phyloP scores from a whole-genome alignment of 2,888 invertebrate genomes.

The Rhingia campestris region DNA sequence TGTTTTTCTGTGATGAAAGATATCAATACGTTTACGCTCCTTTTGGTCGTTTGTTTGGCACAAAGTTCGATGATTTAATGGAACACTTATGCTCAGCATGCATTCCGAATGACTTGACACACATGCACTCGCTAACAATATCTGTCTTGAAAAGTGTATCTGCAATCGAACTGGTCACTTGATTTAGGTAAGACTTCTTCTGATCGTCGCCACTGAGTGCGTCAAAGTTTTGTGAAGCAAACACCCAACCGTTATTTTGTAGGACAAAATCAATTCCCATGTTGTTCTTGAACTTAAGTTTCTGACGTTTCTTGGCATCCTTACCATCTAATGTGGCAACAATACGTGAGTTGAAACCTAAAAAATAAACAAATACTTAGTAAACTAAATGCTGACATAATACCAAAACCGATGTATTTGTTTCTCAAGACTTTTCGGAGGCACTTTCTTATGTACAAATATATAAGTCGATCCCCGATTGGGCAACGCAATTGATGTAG shows the following conservation, averaged over 20 bases:
- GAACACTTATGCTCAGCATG: constrained; percentile 80
- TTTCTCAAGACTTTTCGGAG: too few relatives aligned
- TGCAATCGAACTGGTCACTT: constrained; percentile 80
- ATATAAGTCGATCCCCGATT: too few relatives aligned
- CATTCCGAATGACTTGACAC: constrained; percentile 77
- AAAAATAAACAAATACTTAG: background rate
- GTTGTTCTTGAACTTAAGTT: constrained; percentile 84
- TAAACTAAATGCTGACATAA: background rate
- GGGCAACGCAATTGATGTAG: too few relatives aligned
- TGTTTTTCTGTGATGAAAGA: too few relatives aligned
- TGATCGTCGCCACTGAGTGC: constrained; percentile 77
- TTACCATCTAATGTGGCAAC: constrained; percentile 87
- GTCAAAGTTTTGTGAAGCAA: constrained; percentile 80
- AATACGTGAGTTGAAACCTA: constrained; percentile 86
- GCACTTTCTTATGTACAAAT: too few relatives aligned
- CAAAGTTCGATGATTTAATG: constrained; percentile 79
- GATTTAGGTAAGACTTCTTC: constrained; percentile 78
- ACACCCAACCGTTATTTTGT: constrained; percentile 81
- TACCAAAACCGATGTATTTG: too few relatives aligned
- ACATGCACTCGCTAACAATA: constrained; percentile 79
- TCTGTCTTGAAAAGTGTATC: constrained; percentile 82
- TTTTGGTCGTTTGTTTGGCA: constrained; percentile 79
- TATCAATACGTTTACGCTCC: constrained; percentile 46
- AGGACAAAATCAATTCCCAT: constrained; percentile 88
- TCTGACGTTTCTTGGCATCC: constrained; percentile 84